phyloP scores from a whole-genome alignment of 2,113 vertebrate genomes.

The Camelus bactrianus region DNA sequence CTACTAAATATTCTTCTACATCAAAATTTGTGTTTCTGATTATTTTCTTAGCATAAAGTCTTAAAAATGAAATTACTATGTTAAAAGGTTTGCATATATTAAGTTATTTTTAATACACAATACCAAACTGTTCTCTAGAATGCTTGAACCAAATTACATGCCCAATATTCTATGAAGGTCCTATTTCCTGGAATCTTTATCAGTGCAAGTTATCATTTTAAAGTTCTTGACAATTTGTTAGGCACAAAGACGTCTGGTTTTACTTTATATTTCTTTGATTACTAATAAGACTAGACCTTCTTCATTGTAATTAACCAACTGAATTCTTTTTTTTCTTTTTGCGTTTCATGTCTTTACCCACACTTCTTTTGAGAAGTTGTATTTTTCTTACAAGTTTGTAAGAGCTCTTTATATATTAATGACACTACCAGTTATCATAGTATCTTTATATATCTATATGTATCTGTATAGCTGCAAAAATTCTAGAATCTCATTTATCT shows the following conservation, averaged over 20 bases:
- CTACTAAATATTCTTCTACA: slow-evolving; percentile 2
- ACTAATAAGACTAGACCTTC: background rate
- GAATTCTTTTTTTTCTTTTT: background rate
- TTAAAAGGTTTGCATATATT: slow-evolving; percentile 18
- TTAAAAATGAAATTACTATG: slow-evolving; percentile 15
- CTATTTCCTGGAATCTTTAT: background rate
- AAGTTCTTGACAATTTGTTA: background rate
- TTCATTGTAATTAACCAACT: slow-evolving; percentile 10
- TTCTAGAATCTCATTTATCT: slow-evolving; percentile 27
- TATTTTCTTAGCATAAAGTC: slow-evolving; percentile 52
- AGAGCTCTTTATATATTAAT: background rate
- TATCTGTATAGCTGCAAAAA: background rate
- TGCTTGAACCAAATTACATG: background rate
- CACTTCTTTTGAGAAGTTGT: slow-evolving; percentile 8
- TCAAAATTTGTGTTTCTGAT: slow-evolving; percentile 38
- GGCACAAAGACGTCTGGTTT: background rate
- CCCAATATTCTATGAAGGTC: background rate
- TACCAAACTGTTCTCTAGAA: background rate
- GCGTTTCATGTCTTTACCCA: background rate
- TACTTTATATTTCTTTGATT: slow-evolving; percentile 8
- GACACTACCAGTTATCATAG: background rate
- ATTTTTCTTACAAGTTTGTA: slow-evolving; percentile 16
- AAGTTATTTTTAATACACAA: background rate
- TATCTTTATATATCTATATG: background rate
- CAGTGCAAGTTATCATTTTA: background rate